Percentiles rank a stretch among this genome's conserved stretches.
phyloP scores from a whole-genome alignment of 2,888 invertebrate species.

The Copidosoma aretas region DNA sequence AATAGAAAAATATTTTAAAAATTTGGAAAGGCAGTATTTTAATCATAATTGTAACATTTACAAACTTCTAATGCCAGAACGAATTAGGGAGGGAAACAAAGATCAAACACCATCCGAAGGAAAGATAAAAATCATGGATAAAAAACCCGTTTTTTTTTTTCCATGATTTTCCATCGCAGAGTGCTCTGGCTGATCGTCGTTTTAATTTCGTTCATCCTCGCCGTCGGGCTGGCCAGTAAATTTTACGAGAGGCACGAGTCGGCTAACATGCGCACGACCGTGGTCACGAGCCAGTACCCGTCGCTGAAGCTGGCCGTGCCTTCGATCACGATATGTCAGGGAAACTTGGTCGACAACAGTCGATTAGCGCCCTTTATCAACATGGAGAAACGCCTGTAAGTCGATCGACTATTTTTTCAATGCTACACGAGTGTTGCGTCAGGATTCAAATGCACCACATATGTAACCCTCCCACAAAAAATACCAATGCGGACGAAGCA shows the following conservation, averaged over 20 bases:
- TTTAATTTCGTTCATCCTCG: conserved; percentile 43
- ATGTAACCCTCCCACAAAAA: no score
- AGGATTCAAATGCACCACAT: no score
- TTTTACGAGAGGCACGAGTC: conserved; percentile 50
- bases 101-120: background rate
- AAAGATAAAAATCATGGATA: background rate
- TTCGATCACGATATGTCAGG: conserved; percentile 49
- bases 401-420: no score
- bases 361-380: conserved; percentile 41
- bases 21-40: no score
- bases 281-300: conserved; percentile 49
- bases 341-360: conserved; percentile 41
- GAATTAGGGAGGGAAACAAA: background rate
- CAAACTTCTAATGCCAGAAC: no score
- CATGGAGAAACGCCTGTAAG: conserved; percentile 43
- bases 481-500: no score
- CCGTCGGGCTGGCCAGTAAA: conserved; percentile 44
- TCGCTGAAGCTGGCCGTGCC: conserved; percentile 46
- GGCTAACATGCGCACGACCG: conserved; percentile 49
- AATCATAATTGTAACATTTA: no score
- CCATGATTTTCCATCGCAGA: conserved; percentile 36
- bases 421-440: no score
- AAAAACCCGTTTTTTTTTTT: no score
- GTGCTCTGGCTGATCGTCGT: conserved; percentile 48
- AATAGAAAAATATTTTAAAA: background rate